A percentile compares a stretch with the other conserved stretches of the same genome.
Conservation (phyloP, 2,113 vertebrate species). For the Hippopotamus amphibius region DNA sequence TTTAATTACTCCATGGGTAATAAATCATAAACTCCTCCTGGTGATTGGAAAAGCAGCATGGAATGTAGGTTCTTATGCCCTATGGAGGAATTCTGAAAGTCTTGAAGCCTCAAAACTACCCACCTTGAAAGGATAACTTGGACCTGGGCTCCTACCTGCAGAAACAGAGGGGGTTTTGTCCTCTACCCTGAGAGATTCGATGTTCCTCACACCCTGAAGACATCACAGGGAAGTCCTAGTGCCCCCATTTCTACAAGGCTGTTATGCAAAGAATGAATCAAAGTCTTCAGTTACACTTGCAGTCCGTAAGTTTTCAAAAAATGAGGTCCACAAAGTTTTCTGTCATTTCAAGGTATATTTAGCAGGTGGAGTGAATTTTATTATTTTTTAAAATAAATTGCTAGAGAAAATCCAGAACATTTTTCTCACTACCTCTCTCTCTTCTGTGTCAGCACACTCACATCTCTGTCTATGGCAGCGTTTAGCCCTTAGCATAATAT, state of each 20-base stretch:
- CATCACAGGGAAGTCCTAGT: neutral
- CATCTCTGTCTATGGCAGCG: neutral
- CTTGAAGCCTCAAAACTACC: neutral
- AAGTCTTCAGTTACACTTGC: neutral
- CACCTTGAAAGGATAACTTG: neutral
- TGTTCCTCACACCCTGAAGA: neutral
- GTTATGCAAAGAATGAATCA: neutral
- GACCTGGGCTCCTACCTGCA: neutral
- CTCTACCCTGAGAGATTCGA: neutral
- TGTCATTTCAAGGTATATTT: neutral
- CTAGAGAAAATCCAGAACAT: neutral
- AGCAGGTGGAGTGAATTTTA: neutral
- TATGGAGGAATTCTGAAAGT: neutral
- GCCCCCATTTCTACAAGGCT: neutral
- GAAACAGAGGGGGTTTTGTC: neutral
- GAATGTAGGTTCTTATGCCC: neutral
- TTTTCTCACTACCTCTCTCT: neutral
- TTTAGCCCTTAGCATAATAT: neutral
- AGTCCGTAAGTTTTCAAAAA: constrained; percentile 3
- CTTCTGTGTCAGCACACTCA: neutral
- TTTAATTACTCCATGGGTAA: neutral
- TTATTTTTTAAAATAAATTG: constrained; percentile 23
- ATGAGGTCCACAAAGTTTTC: neutral
- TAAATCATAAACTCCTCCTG: neutral
- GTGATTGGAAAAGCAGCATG: neutral